Conservation (phyloP, 2,113 vertebrate species). For the Mionectes macconnelli region DNA sequence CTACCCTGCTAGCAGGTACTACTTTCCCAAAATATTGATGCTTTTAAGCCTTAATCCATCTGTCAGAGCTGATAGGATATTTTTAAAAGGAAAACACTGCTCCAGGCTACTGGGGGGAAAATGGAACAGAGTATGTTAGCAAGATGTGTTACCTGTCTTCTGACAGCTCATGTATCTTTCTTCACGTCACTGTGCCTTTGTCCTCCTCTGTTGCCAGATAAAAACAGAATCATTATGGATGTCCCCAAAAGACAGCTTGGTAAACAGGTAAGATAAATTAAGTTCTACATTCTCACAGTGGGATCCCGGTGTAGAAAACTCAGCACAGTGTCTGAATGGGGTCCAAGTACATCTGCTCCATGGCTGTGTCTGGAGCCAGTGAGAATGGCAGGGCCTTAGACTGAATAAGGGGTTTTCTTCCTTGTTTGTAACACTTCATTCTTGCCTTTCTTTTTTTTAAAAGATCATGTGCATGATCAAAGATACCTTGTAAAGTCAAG, state of each 20-base stretch:
- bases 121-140: slow-evolving; percentile 44
- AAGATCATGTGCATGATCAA: not conserved
- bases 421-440: not conserved
- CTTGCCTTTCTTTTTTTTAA: not conserved
- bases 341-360: not conserved
- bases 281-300: not conserved
- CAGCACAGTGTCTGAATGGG: not conserved
- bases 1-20: slow-evolving; percentile 22
- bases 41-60: slow-evolving; percentile 62
- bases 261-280: slow-evolving; percentile 40
- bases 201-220: slow-evolving; percentile 48
- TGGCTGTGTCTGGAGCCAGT: not conserved
- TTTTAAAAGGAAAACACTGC: slow-evolving; percentile 55
- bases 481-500: not conserved
- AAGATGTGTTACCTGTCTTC: slow-evolving; percentile 52
- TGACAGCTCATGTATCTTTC: slow-evolving; percentile 60
- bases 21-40: slow-evolving; percentile 54
- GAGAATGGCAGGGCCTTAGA: not conserved
- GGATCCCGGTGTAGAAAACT: not conserved
- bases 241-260: slow-evolving; percentile 38
- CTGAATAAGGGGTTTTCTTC: not conserved
- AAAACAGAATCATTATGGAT: slow-evolving; percentile 57
- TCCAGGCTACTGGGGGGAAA: slow-evolving; percentile 1
- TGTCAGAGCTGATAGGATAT: slow-evolving; percentile 52
- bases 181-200: slow-evolving; percentile 5